phyloP scores from a whole-genome alignment of 2,113 vertebrate species.

The Neopipo cinnamomea region DNA sequence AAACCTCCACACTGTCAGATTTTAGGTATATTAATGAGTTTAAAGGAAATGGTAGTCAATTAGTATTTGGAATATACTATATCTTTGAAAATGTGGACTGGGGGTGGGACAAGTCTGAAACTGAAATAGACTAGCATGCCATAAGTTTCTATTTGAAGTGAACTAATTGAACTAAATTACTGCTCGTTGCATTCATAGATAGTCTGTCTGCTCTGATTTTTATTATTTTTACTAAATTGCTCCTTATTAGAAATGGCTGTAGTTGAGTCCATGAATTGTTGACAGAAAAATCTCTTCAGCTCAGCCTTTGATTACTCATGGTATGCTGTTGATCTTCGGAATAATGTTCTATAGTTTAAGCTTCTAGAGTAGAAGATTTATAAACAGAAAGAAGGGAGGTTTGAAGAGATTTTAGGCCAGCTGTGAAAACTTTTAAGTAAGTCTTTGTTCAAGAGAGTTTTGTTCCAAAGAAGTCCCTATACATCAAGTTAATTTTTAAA shows the following conservation, averaged over 20 bases:
- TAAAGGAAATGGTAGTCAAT: slow-evolving; percentile 30
- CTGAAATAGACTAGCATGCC: background rate
- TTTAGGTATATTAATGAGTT: slow-evolving; percentile 28
- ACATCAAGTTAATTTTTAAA: background rate
- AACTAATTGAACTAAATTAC: slow-evolving; percentile 58
- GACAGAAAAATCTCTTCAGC: slow-evolving; percentile 5
- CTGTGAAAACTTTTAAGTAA: background rate
- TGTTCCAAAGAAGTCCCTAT: background rate
- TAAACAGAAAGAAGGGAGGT: background rate
- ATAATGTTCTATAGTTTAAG: background rate
- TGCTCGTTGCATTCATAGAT: background rate
- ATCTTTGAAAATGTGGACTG: slow-evolving; percentile 20
- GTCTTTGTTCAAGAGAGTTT: background rate
- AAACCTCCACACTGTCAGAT: slow-evolving; percentile 29
- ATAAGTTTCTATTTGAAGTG: slow-evolving; percentile 42
- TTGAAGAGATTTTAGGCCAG: background rate
- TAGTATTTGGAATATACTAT: slow-evolving; percentile 15
- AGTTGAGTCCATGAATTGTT: background rate
- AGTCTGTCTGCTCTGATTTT: slow-evolving; percentile 29
- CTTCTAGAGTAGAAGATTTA: background rate
- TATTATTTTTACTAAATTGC: slow-evolving; percentile 44
- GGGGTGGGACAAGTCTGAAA: slow-evolving; percentile 35
- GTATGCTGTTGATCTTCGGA: slow-evolving; percentile 1
- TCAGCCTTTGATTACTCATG: slow-evolving; percentile 3
- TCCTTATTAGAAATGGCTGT: slow-evolving; percentile 19